phyloP scores from a whole-genome alignment of 2,113 vertebrate species.

The Potamarius usumacintae region DNA sequence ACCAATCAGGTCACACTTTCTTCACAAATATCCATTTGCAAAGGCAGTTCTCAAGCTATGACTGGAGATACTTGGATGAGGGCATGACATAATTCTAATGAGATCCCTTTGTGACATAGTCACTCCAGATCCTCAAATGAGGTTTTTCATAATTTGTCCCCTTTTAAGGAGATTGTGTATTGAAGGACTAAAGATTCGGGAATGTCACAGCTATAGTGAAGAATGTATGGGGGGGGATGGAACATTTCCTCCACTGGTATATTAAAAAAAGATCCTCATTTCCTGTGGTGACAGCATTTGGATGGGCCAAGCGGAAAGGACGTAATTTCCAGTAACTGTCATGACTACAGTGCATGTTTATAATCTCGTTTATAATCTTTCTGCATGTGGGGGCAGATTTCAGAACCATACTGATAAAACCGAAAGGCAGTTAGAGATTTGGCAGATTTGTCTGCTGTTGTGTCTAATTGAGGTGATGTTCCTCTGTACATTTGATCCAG shows the following conservation, averaged over 20 bases:
- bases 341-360: constrained; percentile 27
- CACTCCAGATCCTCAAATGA: too few species aligned
- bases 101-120: too few species aligned
- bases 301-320: constrained; percentile 8
- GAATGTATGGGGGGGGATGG: constrained; percentile 15
- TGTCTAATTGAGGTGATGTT: constrained; percentile 2
- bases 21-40: too few species aligned
- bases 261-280: constrained; percentile 19
- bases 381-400: not conserved
- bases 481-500: not conserved
- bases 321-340: constrained; percentile 41
- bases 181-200: constrained; percentile 6
- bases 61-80: too few species aligned
- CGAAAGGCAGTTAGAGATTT: not conserved
- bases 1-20: too few species aligned
- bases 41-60: too few species aligned
- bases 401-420: not conserved
- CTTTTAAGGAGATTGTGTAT: constrained; percentile 1
- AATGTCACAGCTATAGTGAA: constrained; percentile 4
- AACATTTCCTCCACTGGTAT: constrained; percentile 13
- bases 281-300: constrained; percentile 29
- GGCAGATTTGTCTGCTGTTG: not conserved
- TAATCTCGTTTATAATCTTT: constrained; percentile 1
- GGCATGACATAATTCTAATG: too few species aligned
- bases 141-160: not conserved